Evolutionary conservation across 2,797 vertebrate genomes (phyloP).

Genomic region (Staurois parvus): DNA sequence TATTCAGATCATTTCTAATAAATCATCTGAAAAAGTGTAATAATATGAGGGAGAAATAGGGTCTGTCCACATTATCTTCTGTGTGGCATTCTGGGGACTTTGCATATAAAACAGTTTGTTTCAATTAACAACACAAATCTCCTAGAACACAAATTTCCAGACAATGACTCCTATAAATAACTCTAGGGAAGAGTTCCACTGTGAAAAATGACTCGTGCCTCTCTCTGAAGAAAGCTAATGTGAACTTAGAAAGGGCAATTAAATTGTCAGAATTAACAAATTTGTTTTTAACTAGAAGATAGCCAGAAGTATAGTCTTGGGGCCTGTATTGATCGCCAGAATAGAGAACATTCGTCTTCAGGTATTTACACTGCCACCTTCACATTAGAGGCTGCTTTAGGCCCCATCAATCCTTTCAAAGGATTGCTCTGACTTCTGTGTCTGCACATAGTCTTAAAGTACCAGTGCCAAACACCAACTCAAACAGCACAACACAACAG

Average conservation of each 20-base stretch:
- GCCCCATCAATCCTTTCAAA: constrained; percentile 90
- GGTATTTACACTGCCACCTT: constrained; percentile 98
- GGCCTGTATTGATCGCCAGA: constrained; percentile 94
- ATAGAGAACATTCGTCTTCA: constrained; percentile 96
- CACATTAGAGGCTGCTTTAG: constrained; percentile 86
- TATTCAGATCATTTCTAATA: neutral
- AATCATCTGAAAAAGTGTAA: neutral
- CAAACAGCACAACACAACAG: neutral
- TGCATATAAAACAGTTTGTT: constrained; percentile 46
- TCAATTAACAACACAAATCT: constrained; percentile 36
- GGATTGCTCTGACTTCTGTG: constrained; percentile 84
- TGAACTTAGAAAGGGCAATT: constrained; percentile 93
- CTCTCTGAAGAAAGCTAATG: constrained; percentile 83
- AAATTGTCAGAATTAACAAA: constrained; percentile 99
- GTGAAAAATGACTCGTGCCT: constrained; percentile 82
- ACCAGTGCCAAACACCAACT: neutral
- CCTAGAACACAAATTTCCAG: constrained; percentile 66
- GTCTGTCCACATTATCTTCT: neutral
- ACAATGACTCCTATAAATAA: constrained; percentile 78
- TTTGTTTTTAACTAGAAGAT: constrained; percentile 98
- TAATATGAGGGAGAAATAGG: neutral
- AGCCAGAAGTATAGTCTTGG: constrained; percentile 93
- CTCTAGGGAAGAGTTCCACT: constrained; percentile 70
- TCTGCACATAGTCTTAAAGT: constrained; percentile 77
- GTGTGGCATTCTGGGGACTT: neutral